Evolutionary conservation across 2,797 vertebrate genomes (phyloP), one percentile per base, ranked within the genome.

Genomic region (Lutjanus argentimaculatus): DNA sequence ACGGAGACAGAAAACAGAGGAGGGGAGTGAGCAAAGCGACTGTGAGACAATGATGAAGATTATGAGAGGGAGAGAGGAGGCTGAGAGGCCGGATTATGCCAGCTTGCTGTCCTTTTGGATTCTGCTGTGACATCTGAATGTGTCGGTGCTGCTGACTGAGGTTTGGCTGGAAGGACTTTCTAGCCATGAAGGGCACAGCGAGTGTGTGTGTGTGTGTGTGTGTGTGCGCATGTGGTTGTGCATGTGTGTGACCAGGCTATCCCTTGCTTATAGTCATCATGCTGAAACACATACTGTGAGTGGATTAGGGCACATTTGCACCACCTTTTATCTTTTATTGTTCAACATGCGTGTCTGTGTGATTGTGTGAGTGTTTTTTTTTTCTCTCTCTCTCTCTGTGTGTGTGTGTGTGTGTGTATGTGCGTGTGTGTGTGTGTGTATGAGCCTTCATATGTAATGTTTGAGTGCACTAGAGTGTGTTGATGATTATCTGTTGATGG

Each of bases 81-180:
- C 58, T 64, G 68, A 71, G 49, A 67, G 74, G 68, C 58, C 30
- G 63, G 81, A 87, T 86, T 83, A 80, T 80, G 22, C 61, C 68
- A 21, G 73, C 84, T 74, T 2, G 61, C 75, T 79, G 43, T 83
- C 65, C 65, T 86, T 84, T 86, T 81, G 59, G 77, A 83, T 88
- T 86, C 72, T 85, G 88, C 87, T 88, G 82, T 82, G 80, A 77
- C 87, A 83, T 75, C 64, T 14, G 6, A 72, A 84, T 83, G 66
- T 83, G 76, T 75, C 76, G 66, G 73, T 80, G 86, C 85, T 91
- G 88, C 83, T 90, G 89, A 86, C 77, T 76, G 80, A 82, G 78
- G 46, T 73, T 78, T 79, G 73, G 65, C 72, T 79, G 62, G 80
- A 85, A 88, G 84, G 84, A 80, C 78, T 82, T 61, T 73, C n/a